phyloP scores from a whole-genome alignment of 2,113 vertebrate genomes.

The Coracopsis vasa region DNA sequence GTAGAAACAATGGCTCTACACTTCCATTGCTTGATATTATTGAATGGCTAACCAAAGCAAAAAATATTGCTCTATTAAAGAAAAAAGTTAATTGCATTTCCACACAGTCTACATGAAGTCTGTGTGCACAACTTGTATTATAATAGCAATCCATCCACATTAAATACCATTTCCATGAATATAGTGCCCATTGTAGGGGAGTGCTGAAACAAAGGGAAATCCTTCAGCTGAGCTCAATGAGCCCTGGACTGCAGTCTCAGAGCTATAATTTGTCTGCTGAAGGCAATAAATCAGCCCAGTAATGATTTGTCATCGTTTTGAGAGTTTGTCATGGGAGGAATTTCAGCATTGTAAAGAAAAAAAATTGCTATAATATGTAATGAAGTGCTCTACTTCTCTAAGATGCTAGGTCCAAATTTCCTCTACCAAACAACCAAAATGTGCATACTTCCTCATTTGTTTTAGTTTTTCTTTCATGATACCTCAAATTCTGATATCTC shows the following conservation, averaged over 20 bases:
- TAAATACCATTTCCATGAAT: background rate
- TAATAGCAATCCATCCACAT: background rate
- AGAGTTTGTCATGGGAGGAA: background rate
- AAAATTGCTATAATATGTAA: background rate
- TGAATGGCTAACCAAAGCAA: background rate
- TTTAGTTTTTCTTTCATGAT: background rate
- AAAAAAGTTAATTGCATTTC: background rate
- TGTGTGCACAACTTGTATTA: background rate
- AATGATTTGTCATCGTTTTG: background rate
- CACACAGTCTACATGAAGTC: background rate
- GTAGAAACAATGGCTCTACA: background rate
- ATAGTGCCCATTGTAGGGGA: accelerated
- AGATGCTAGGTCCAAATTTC: background rate
- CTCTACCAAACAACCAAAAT: background rate
- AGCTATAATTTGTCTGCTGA: background rate
- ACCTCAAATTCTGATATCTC: background rate
- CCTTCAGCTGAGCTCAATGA: background rate
- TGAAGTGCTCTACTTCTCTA: background rate
- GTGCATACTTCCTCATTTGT: background rate
- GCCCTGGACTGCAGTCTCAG: background rate
- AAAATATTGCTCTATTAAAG: background rate
- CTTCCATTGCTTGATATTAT: background rate
- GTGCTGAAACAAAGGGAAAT: background rate
- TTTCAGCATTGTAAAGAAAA: background rate
- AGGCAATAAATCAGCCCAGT: background rate